Percentiles rank a stretch among this genome's conserved stretches.
Conservation (phyloP, 2,113 vertebrate species). For the Plecotus auritus region DNA sequence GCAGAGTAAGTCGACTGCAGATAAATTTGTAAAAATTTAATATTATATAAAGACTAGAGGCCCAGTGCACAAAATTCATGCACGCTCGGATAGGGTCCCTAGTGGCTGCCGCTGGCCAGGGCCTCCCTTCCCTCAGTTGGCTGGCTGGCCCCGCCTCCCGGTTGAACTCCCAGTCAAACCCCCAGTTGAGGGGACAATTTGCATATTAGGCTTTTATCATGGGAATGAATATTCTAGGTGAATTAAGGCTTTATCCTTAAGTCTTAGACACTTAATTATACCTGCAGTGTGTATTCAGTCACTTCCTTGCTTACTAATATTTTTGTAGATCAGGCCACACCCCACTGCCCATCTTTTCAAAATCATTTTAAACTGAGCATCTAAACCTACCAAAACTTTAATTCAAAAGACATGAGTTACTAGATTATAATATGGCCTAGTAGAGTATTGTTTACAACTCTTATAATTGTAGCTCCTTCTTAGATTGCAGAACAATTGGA, state of each 20-base stretch:
- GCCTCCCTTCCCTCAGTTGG: no score
- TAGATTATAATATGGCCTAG: neutral
- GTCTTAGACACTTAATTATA: neutral
- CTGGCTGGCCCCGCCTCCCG: no score
- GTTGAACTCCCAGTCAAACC: no score
- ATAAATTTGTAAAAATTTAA: conserved; percentile 47
- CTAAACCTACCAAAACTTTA: conserved; percentile 1
- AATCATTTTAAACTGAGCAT: neutral
- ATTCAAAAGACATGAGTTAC: neutral
- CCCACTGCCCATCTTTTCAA: neutral
- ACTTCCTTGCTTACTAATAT: conserved; percentile 31
- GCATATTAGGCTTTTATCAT: no score
- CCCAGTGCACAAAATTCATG: no score
- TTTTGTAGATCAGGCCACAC: neutral
- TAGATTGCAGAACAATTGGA: conserved; percentile 2
- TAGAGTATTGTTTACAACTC: neutral
- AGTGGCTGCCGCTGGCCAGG: no score
- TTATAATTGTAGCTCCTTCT: neutral
- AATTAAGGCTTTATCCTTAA: neutral
- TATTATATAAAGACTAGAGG: neutral
- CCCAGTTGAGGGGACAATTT: no score
- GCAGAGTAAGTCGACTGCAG: neutral
- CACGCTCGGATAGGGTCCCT: no score
- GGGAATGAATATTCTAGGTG: neutral
- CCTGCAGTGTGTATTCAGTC: neutral